Conservation (phyloP, 1,140 invertebrate genomes). For the Idris sp. region DNA sequence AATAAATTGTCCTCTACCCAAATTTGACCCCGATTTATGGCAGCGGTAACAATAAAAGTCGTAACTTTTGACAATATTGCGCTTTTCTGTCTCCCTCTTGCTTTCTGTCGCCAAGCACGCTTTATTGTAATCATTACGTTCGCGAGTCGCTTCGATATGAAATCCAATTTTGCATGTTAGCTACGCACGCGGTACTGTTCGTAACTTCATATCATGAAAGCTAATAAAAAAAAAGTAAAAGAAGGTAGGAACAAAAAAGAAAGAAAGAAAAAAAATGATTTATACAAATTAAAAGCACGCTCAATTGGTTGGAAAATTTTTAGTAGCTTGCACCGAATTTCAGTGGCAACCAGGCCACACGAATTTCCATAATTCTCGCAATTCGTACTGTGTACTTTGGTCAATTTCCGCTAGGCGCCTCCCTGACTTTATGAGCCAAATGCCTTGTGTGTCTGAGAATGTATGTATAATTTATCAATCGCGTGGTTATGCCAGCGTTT, state of each 20-base stretch:
- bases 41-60: slow-evolving; percentile 58
- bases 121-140: slow-evolving; percentile 37
- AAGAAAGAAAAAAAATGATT: not conserved
- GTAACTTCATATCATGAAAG: slow-evolving; percentile 24
- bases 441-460: slow-evolving; percentile 42
- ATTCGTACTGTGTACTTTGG: slow-evolving; percentile 60
- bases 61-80: slow-evolving; percentile 48
- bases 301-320: slow-evolving; percentile 50
- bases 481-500: slow-evolving; percentile 30
- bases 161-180: slow-evolving; percentile 47
- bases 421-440: slow-evolving; percentile 46
- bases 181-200: slow-evolving; percentile 1
- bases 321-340: slow-evolving; percentile 42
- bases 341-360: slow-evolving; percentile 14
- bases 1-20: slow-evolving; percentile 21
- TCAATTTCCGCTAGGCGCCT: slow-evolving; percentile 56
- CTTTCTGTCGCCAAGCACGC: not conserved
- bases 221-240: slow-evolving; percentile 9
- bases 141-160: slow-evolving; percentile 30
- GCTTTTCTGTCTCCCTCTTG: not conserved
- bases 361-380: slow-evolving; percentile 62
- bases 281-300: slow-evolving; percentile 14
- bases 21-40: slow-evolving; percentile 47
- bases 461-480: slow-evolving; percentile 59
- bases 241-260: not conserved